These are phyloP conservation scores for Micrastur ruficollis DNA, from an alignment of 2,797 vertebrate genomes.

Conservation along the genomic window DNA sequence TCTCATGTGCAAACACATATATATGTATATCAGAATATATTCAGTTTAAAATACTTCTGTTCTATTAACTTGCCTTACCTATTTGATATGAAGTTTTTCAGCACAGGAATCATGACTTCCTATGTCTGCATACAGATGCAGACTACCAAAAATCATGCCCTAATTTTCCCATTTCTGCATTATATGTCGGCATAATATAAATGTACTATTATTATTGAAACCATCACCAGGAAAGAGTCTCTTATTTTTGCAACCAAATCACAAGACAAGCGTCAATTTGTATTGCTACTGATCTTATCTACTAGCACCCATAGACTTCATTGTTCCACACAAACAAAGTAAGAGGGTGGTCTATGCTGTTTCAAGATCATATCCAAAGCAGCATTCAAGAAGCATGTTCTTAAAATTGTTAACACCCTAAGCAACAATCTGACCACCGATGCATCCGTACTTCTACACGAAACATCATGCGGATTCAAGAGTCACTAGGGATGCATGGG, in stretches of 20 bases:
- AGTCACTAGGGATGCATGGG: background rate
- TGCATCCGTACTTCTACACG: background rate
- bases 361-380: background rate
- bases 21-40: background rate
- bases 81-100: background rate
- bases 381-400: background rate
- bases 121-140: background rate
- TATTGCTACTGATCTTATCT: background rate
- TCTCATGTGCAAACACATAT: fast-evolving
- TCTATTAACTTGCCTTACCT: background rate
- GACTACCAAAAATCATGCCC: background rate
- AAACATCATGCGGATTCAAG: background rate
- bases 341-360: background rate
- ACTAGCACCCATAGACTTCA: background rate
- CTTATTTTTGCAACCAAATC: background rate
- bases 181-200: background rate
- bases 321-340: background rate
- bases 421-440: background rate
- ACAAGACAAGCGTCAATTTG: background rate
- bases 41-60: background rate
- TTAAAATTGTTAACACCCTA: background rate
- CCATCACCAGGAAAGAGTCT: background rate
- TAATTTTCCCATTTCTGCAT: background rate
- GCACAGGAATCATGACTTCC: background rate
- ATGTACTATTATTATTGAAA: background rate